Conservation (phyloP, 2,888 invertebrate genomes). For the Drosophila nigritarsus region DNA sequence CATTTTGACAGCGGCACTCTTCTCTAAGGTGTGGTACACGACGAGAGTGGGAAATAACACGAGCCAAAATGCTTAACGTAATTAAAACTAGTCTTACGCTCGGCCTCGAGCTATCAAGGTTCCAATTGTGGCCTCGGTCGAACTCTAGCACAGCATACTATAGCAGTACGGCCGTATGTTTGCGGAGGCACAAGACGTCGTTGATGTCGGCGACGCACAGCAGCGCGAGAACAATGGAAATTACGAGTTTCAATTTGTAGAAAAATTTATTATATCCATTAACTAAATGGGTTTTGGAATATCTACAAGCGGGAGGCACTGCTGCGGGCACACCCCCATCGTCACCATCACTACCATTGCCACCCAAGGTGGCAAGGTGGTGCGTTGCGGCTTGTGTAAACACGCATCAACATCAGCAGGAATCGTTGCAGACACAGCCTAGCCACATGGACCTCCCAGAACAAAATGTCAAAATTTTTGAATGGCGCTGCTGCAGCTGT, state of each 20-base stretch:
- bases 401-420: conserved; percentile 65
- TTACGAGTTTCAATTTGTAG: conserved; percentile 85
- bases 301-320: conserved; percentile 51
- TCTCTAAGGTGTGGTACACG: neutral
- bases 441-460: conserved; percentile 64
- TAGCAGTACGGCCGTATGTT: conserved; percentile 2
- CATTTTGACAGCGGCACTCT: conserved; percentile 8
- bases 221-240: conserved; percentile 80
- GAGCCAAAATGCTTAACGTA: conserved; percentile 69
- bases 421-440: conserved; percentile 53
- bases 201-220: conserved; percentile 40
- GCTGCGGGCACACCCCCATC: conserved; percentile 4
- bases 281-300: conserved; percentile 84
- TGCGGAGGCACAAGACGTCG: conserved; percentile 34
- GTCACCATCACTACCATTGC: neutral
- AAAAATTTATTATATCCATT: conserved; percentile 85
- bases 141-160: conserved; percentile 24
- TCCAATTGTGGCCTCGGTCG: conserved; percentile 20
- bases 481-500: conserved; percentile 73
- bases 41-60: neutral
- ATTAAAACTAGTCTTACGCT: conserved; percentile 79
- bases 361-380: conserved; percentile 53
- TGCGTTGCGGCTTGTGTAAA: conserved; percentile 59
- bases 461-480: conserved; percentile 78
- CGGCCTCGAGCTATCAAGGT: conserved; percentile 16